Conservation (phyloP, 1,140 invertebrate genomes). For the Caenorhabditis briggsae region DNA sequence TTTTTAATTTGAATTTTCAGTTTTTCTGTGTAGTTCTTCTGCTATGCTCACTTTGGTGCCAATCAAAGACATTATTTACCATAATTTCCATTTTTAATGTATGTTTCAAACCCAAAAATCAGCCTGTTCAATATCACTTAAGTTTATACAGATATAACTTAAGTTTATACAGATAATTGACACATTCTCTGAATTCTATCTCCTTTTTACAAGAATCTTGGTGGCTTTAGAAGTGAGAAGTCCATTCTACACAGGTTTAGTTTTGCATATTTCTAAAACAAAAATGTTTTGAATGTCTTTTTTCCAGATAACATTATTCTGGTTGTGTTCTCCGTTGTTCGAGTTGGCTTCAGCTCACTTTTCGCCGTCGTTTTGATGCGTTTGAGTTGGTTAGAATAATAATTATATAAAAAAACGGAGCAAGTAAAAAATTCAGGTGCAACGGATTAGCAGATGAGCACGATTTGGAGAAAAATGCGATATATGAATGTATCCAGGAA, state of each 20-base stretch:
- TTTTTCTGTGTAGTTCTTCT: slow-evolving; percentile 15
- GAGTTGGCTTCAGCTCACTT: slow-evolving; percentile 12
- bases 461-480: slow-evolving; percentile 12
- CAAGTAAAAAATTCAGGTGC: background rate
- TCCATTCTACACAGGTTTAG: background rate
- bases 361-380: slow-evolving; percentile 15
- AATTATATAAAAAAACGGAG: background rate
- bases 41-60: slow-evolving; percentile 1
- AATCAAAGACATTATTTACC: slow-evolving; percentile 19
- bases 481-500: slow-evolving; percentile 44
- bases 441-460: slow-evolving; percentile 20
- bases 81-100: background rate
- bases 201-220: background rate
- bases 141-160: background rate
- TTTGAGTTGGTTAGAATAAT: slow-evolving; percentile 37
- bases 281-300: too few species aligned
- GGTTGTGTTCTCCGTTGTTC: background rate
- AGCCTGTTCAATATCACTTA: too few species aligned
- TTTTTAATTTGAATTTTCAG: background rate
- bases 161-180: background rate
- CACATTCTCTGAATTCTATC: slow-evolving; percentile 1
- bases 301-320: slow-evolving; percentile 30
- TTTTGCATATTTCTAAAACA: background rate
- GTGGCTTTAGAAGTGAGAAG: slow-evolving; percentile 11
- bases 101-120: background rate